A percentile compares a stretch with the other conserved stretches of the same genome.
Evolutionary conservation across 1,140 invertebrate genomes (phyloP).

Genomic region (Drosophila rufa): DNA sequence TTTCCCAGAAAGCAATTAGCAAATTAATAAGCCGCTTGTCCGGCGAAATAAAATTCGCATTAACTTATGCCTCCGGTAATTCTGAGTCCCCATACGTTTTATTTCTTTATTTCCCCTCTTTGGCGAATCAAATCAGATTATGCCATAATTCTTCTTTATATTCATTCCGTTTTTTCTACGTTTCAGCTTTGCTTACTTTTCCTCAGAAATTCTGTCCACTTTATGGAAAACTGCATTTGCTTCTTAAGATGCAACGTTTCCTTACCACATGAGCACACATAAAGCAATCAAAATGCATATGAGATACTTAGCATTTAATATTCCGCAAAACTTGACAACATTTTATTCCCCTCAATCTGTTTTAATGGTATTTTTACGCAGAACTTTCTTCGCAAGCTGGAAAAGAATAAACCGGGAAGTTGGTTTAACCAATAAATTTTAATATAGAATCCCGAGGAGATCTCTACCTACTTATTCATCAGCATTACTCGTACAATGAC

Average conservation of each 20-base stretch:
- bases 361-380: constrained; percentile 46
- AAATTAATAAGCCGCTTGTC: constrained; percentile 20
- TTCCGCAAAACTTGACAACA: neutral
- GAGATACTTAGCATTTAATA: neutral
- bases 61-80: neutral
- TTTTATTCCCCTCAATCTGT: constrained; percentile 43
- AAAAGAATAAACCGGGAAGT: neutral
- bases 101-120: neutral
- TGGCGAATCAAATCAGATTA: neutral
- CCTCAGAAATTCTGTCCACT: neutral
- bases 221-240: neutral
- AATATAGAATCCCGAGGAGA: neutral
- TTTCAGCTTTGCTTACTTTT: no score
- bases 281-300: constrained; percentile 7
- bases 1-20: constrained; percentile 19
- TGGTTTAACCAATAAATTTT: constrained; percentile 23
- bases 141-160: neutral
- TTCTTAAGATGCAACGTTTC: neutral
- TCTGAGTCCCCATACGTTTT: neutral
- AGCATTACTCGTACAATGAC: constrained; percentile 11
- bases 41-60: neutral
- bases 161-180: neutral
- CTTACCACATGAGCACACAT: neutral
- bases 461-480: constrained; percentile 22
- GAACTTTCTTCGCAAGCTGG: neutral